phyloP scores from a whole-genome alignment of 1,140 invertebrate species.

The Tetragonula clypearis region DNA sequence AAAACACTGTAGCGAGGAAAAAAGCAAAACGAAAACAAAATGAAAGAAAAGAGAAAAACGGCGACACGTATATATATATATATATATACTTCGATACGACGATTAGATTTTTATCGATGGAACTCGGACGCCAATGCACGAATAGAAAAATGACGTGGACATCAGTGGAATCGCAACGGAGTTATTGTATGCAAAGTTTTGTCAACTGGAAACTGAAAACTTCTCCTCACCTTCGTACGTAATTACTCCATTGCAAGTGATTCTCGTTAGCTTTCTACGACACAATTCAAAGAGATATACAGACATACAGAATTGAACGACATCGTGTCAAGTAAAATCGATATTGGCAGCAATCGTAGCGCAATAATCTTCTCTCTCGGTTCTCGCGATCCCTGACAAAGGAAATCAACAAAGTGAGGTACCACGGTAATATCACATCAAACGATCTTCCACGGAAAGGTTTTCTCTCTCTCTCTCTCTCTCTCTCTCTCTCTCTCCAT shows the following conservation, averaged over 20 bases:
- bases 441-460: slow-evolving; percentile 17
- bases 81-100: too few species aligned
- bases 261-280: neutral
- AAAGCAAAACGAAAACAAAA: neutral
- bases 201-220: neutral
- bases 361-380: neutral
- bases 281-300: neutral
- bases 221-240: neutral
- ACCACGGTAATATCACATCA: slow-evolving; percentile 41
- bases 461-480: too few species aligned
- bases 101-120: neutral
- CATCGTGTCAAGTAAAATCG: slow-evolving; percentile 1
- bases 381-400: neutral
- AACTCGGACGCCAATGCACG: neutral
- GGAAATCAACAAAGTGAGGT: slow-evolving; percentile 22
- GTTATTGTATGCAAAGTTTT: neutral
- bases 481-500: too few species aligned
- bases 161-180: neutral
- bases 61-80: neutral
- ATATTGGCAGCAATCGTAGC: slow-evolving; percentile 39
- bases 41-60: neutral
- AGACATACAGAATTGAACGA: neutral
- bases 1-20: neutral
- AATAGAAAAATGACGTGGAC: neutral
- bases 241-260: neutral